These are phyloP conservation scores for Epinotia bilunana DNA, from an alignment of 2,888 invertebrate species.

Conservation along the genomic window DNA sequence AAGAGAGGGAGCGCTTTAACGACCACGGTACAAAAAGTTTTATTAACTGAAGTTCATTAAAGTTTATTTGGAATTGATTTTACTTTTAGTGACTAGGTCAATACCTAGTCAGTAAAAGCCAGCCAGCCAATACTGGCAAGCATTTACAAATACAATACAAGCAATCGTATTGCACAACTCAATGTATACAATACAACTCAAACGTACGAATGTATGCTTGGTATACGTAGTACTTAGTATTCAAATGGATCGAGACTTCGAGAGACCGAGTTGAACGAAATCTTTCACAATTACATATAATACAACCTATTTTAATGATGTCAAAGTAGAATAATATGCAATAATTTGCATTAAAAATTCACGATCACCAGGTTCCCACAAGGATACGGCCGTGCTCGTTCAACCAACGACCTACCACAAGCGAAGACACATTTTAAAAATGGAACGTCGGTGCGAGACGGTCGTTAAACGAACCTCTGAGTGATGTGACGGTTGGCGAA, in stretches of 20 bases:
- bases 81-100: neutral
- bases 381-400: slow-evolving; percentile 47
- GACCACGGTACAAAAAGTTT: slow-evolving; percentile 81
- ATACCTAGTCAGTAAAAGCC: too few species aligned
- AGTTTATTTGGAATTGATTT: slow-evolving; percentile 32
- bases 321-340: neutral
- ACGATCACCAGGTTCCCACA: neutral
- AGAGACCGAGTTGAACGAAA: too few species aligned
- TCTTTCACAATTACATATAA: too few species aligned
- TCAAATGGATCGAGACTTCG: too few species aligned
- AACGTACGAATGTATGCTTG: too few species aligned
- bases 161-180: too few species aligned
- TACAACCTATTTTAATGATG: too few species aligned
- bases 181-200: too few species aligned
- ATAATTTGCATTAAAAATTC: slow-evolving; percentile 23
- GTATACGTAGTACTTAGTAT: too few species aligned
- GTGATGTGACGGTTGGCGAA: slow-evolving; percentile 57
- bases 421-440: slow-evolving; percentile 75
- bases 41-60: slow-evolving; percentile 61
- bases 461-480: slow-evolving; percentile 74
- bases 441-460: slow-evolving; percentile 77
- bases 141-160: too few species aligned
- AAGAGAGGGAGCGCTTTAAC: slow-evolving; percentile 74
- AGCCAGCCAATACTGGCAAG: too few species aligned
- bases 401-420: slow-evolving; percentile 79